These are phyloP conservation scores for Caenorhabditis japonica DNA, from an alignment of 2,888 invertebrate genomes.

Conservation along the genomic window DNA sequence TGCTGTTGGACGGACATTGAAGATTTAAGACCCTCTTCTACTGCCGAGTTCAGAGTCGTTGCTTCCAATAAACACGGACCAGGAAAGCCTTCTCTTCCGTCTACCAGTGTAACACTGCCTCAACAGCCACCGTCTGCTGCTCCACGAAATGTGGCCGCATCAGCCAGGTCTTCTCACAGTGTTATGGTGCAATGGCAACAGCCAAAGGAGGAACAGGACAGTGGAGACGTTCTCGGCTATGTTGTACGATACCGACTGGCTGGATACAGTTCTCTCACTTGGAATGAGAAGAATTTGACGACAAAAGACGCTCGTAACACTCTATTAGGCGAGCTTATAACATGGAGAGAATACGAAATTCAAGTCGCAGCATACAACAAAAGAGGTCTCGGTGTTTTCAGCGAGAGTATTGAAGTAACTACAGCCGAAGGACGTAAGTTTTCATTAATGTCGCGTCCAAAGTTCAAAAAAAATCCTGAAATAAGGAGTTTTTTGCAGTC, in stretches of 20 bases:
- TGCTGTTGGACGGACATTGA: conserved; percentile 53
- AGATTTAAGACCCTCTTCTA: conserved; percentile 89
- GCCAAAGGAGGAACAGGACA: conserved; percentile 92
- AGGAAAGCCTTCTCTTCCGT: conserved; percentile 84
- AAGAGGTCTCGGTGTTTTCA: conserved; percentile 93
- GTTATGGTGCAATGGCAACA: conserved; percentile 97
- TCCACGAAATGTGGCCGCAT: conserved; percentile 92
- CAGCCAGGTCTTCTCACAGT: conserved; percentile 92
- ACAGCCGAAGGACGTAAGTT: conserved; percentile 88
- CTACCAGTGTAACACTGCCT: conserved; percentile 87
- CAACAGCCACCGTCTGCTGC: conserved; percentile 94
- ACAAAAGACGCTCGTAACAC: conserved; percentile 82
- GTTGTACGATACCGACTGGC: conserved; percentile 85
- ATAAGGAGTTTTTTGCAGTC: too few species aligned
- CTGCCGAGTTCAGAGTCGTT: conserved; percentile 96
- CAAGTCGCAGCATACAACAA: conserved; percentile 95
- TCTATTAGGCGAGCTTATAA: conserved; percentile 89
- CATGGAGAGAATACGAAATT: conserved; percentile 96
- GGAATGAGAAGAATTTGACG: conserved; percentile 91
- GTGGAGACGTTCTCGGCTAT: conserved; percentile 94
- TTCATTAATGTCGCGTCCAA: background rate
- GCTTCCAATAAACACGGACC: conserved; percentile 86
- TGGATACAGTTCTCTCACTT: conserved; percentile 91
- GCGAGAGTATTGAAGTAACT: conserved; percentile 90
- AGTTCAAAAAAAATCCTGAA: too few species aligned